These are phyloP conservation scores for Conomelus anceps DNA, from an alignment of 2,888 invertebrate species.

Conservation along the genomic window DNA sequence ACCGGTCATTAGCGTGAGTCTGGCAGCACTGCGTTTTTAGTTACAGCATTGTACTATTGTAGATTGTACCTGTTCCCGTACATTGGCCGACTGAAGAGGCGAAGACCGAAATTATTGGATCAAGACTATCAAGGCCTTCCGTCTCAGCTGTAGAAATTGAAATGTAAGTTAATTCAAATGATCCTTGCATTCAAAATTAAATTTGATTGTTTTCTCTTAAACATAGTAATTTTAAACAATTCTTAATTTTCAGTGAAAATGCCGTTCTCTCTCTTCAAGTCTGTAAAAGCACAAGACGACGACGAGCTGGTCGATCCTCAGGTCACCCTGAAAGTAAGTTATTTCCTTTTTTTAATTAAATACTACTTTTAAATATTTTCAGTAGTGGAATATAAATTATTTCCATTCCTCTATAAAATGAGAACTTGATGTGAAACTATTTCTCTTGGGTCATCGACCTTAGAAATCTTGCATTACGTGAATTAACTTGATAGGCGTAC, in stretches of 20 bases:
- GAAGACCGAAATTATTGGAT: neutral
- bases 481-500: too few relatives aligned
- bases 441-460: too few relatives aligned
- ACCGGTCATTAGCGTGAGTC: too few relatives aligned
- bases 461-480: too few relatives aligned
- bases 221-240: neutral
- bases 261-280: neutral
- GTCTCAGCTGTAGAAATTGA: neutral
- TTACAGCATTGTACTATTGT: too few relatives aligned
- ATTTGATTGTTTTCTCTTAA: neutral
- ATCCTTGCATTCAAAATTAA: neutral
- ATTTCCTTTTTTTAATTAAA: neutral
- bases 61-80: too few relatives aligned
- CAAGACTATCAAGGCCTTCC: neutral
- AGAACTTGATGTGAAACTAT: too few relatives aligned
- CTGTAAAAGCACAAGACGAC: conserved; percentile 43
- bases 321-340: conserved; percentile 46
- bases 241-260: neutral
- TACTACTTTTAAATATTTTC: neutral
- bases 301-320: conserved; percentile 73
- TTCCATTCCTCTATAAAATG: too few relatives aligned
- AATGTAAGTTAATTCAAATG: neutral
- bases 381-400: neutral
- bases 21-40: too few relatives aligned
- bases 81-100: too few relatives aligned